Conservation (phyloP, 2,888 invertebrate species). For the Drosophila kuntzei region DNA sequence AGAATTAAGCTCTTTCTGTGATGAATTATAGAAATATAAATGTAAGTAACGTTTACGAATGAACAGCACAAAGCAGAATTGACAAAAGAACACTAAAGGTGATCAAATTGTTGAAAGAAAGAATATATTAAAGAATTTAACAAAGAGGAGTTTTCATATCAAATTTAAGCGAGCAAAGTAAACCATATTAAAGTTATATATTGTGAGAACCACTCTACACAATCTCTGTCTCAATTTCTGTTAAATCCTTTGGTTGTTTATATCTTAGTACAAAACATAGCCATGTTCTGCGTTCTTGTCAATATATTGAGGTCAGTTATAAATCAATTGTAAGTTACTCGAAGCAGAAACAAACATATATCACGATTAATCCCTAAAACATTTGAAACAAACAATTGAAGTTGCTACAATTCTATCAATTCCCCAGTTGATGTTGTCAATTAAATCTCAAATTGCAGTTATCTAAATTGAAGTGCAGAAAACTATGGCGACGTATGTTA, state of each 20-base stretch:
- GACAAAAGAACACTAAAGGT: not conserved
- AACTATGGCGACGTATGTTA: constrained; percentile 53
- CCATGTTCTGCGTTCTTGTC: constrained; percentile 2
- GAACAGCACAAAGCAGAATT: not conserved
- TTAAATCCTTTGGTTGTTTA: not conserved
- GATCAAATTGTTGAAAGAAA: not conserved
- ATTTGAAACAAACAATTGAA: constrained; percentile 33
- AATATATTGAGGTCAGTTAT: constrained; percentile 21
- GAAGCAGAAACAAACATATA: constrained; percentile 14
- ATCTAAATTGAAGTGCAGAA: constrained; percentile 43
- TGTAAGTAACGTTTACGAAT: not conserved
- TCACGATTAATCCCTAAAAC: constrained; percentile 40
- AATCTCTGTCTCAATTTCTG: not conserved
- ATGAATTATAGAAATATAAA: not conserved
- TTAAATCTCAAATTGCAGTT: constrained; percentile 57
- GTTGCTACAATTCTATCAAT: constrained; percentile 28
- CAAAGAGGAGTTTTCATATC: too few relatives aligned
- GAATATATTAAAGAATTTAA: not conserved
- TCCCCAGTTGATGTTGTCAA: constrained; percentile 57
- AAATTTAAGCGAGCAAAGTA: not conserved
- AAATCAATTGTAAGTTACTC: constrained; percentile 34
- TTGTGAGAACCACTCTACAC: not conserved
- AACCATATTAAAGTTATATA: not conserved
- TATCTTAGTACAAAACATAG: not conserved
- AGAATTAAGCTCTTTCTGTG: not conserved